Conservation (phyloP, 2,888 invertebrate species). For the Cosmopolites sordidus region DNA sequence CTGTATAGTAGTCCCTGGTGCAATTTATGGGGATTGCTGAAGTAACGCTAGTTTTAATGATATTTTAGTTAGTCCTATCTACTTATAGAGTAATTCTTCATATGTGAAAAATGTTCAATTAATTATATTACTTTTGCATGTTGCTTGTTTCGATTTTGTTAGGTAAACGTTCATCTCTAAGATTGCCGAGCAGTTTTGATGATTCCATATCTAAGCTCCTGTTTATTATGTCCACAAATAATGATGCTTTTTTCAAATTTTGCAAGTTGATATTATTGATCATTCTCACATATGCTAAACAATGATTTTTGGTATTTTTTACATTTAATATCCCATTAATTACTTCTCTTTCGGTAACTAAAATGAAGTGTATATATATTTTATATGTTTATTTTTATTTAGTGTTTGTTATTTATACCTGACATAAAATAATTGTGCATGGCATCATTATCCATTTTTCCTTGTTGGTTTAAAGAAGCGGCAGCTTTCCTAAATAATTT, state of each 20-base stretch:
- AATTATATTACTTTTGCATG: conserved; percentile 77
- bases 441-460: conserved; percentile 84
- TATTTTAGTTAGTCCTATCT: no score
- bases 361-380: conserved; percentile 27
- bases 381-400: conserved; percentile 5
- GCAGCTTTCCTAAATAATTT: conserved; percentile 90
- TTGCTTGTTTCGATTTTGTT: conserved; percentile 85
- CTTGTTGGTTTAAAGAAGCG: conserved; percentile 74
- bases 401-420: conserved; percentile 55
- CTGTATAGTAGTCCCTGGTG: no score
- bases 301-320: conserved; percentile 91
- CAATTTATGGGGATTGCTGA: no score
- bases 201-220: conserved; percentile 91
- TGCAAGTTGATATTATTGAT: conserved; percentile 97
- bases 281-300: conserved; percentile 89
- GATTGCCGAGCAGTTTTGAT: conserved; percentile 77
- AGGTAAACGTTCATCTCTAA: conserved; percentile 86
- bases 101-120: no score
- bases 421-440: conserved; percentile 99
- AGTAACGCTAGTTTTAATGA: no score
- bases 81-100: no score
- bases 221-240: conserved; percentile 92
- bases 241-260: conserved; percentile 87
- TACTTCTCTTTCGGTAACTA: conserved; percentile 96
- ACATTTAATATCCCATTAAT: conserved; percentile 92